Base-by-base conservation (phyloP, 1,140 invertebrate genomes). In the Euwallacea similis region DNA sequence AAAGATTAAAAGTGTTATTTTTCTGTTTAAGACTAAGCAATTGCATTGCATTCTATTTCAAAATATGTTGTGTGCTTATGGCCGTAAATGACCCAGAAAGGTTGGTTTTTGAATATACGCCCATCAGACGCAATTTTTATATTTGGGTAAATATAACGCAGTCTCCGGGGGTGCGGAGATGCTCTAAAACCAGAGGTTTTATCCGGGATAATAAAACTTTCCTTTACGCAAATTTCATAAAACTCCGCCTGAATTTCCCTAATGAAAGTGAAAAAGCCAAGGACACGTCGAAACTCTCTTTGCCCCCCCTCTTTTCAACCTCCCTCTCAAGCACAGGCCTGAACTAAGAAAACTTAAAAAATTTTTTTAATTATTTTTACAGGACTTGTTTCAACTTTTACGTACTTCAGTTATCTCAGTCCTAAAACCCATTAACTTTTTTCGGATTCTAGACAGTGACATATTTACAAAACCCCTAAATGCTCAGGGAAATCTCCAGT, bases 191-290 rank as follows among this genome's bases (percentile, higher is more conserved):
- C 59, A 43, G 59, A 61, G 11, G 59, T 61, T 61, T 44, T 61
- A 61, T 71, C 63, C 63, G 21, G 54, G 63, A 70, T 71, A 71
- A 71, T 71, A 71, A 71, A 71, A 71, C 63, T 71, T 71, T 71
- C 69, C 62, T 71, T 71, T 71, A 71, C 69, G 69, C 69, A 71
- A 71, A 71, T 71, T 71, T 71, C 63, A 71, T 71, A 71, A 71
- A 71, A 71, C 69, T 71, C 69, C 69, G 69, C 69, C 69, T 58
- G 69, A 66, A 66, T 71, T 58, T 74, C 76, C 76, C 77, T 78
- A 78, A 78, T 78, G 77, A 78, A 78, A 78, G 77, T 78, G 77
- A 78, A 78, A 78, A 78, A 78, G 74, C 72, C 74, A 68, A 73
- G 68, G 62, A 72, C 62, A 72, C 70, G 66, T 73, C 64, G 58